These are phyloP conservation scores for Heliconius eleuchia DNA, from an alignment of 1,140 invertebrate species.

Conservation along the genomic window DNA sequence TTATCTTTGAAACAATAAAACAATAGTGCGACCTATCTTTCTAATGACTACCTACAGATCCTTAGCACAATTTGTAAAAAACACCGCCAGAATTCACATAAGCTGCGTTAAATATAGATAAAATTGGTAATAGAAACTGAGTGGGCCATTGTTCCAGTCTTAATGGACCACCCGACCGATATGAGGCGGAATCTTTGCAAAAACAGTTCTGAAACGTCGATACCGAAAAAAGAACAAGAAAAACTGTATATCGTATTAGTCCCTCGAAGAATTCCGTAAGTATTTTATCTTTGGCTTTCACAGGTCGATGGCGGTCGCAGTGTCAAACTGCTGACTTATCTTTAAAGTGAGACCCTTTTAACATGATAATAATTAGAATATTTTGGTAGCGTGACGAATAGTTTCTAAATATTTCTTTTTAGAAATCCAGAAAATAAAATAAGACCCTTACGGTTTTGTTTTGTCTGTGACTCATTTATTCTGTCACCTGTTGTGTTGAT, in stretches of 20 bases:
- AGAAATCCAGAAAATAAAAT: not conserved
- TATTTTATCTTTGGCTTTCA: slow-evolving; percentile 74
- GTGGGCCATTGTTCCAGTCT: slow-evolving; percentile 72
- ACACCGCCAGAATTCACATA: slow-evolving; percentile 68
- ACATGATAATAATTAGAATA: slow-evolving; percentile 40
- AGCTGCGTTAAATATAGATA: slow-evolving; percentile 73
- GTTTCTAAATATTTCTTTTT: slow-evolving; percentile 10
- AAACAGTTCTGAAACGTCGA: slow-evolving; percentile 66
- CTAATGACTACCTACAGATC: slow-evolving; percentile 50
- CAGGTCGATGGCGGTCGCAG: slow-evolving; percentile 70
- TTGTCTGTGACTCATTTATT: not conserved
- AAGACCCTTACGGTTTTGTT: not conserved
- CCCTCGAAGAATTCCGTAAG: slow-evolving; percentile 71
- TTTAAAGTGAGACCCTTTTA: slow-evolving; percentile 50
- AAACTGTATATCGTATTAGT: slow-evolving; percentile 66
- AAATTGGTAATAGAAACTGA: slow-evolving; percentile 71
- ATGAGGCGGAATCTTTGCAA: slow-evolving; percentile 65
- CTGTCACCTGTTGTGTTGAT: not conserved
- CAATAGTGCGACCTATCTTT: slow-evolving; percentile 26
- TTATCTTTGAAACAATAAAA: slow-evolving; percentile 28
- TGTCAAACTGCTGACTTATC: slow-evolving; percentile 72
- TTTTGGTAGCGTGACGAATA: slow-evolving; percentile 26
- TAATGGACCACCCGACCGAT: slow-evolving; percentile 76
- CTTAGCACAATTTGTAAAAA: slow-evolving; percentile 54
- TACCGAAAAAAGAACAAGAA: slow-evolving; percentile 66